phyloP scores from a whole-genome alignment of 2,888 invertebrate genomes.

The Caenorhabditis imperialis region DNA sequence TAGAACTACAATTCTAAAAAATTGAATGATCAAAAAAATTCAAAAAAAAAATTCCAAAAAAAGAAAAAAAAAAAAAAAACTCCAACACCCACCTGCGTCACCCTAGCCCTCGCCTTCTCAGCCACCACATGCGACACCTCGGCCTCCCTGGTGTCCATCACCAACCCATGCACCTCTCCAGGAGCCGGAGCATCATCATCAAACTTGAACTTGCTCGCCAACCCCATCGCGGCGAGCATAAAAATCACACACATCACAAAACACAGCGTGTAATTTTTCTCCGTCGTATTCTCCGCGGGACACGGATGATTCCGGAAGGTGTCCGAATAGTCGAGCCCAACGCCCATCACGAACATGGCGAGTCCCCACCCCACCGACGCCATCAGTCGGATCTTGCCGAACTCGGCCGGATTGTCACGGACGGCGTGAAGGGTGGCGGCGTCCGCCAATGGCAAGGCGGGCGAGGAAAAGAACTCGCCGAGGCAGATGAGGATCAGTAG shows the following conservation, averaged over 20 bases:
- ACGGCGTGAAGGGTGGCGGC: conserved; percentile 74
- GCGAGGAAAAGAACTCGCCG: conserved; percentile 91
- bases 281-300: conserved; percentile 81
- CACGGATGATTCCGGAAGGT: conserved; percentile 85
- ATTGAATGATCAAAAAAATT: too few relatives aligned
- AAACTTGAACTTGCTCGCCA: conserved; percentile 75
- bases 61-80: too few relatives aligned
- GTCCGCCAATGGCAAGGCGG: conserved; percentile 74
- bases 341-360: conserved; percentile 98
- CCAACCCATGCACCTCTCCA: conserved; percentile 70
- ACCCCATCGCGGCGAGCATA: conserved; percentile 90
- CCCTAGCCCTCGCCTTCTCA: conserved; percentile 75
- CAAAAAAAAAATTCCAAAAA: too few relatives aligned
- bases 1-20: too few relatives aligned
- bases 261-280: conserved; percentile 98
- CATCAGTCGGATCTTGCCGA: conserved; percentile 97
- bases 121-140: conserved; percentile 77
- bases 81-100: conserved; percentile 63
- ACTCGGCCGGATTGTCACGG: conserved; percentile 76
- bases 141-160: conserved; percentile 75
- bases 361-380: conserved; percentile 97
- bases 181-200: conserved; percentile 66
- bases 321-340: conserved; percentile 95
- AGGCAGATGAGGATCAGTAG: conserved; percentile 91
- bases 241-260: conserved; percentile 97